These are phyloP conservation scores for Indicator maculatus DNA, from an alignment of 2,113 vertebrate species.

Conservation along the genomic window DNA sequence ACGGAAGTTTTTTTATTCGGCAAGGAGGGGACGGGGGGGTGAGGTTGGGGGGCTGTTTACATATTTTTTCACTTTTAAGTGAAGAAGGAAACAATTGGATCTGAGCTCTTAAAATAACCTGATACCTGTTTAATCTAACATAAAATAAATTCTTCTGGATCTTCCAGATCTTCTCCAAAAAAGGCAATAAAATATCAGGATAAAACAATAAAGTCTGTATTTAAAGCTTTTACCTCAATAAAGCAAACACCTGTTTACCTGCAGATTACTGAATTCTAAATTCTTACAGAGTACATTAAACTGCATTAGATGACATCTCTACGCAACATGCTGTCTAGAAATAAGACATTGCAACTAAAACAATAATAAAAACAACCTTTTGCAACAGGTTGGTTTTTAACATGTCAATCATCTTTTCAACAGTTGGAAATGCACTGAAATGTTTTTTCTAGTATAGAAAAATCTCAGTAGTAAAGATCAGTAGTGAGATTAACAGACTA, in stretches of 20 bases:
- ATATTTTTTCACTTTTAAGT: background rate
- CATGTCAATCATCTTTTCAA: background rate
- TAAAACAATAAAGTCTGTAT: background rate
- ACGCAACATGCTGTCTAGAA: background rate
- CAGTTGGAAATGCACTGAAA: background rate
- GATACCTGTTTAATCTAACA: background rate
- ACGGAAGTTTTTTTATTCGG: background rate
- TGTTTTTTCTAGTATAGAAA: background rate
- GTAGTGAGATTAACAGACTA: constrained; percentile 22
- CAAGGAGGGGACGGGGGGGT: no score
- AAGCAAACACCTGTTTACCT: background rate
- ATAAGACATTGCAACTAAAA: background rate
- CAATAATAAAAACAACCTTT: background rate
- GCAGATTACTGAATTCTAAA: background rate
- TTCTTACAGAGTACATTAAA: background rate
- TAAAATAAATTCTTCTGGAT: background rate
- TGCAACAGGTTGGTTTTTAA: background rate
- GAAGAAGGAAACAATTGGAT: background rate
- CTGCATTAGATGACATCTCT: background rate
- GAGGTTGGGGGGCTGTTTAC: background rate
- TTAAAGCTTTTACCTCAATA: background rate
- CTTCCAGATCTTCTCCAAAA: background rate
- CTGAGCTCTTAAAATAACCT: background rate
- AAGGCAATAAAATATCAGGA: background rate
- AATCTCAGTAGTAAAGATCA: background rate